Percentiles rank a stretch among this genome's conserved stretches.
phyloP scores from a whole-genome alignment of 2,888 invertebrate species.

The Teleiodes luculella region DNA sequence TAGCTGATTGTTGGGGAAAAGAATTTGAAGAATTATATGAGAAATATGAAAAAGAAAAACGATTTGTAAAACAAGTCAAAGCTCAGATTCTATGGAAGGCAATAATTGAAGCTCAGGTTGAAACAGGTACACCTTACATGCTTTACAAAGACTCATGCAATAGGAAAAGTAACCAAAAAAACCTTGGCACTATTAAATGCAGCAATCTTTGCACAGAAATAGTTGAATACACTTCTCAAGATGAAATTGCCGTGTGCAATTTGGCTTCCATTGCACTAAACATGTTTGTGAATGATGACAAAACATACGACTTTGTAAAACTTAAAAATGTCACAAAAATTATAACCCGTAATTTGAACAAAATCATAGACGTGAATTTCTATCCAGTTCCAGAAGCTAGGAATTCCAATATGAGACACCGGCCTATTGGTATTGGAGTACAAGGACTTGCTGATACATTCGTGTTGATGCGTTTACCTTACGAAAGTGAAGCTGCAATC shows the following conservation, averaged over 20 bases:
- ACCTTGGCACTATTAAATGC: constrained; percentile 98
- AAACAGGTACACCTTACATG: constrained; percentile 99
- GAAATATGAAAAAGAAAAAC: constrained; percentile 90
- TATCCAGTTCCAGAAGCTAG: constrained; percentile 95
- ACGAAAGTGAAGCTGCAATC: constrained; percentile 92
- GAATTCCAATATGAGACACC: constrained; percentile 90
- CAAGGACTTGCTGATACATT: constrained; percentile 99
- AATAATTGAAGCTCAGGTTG: constrained; percentile 95
- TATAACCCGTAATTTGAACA: constrained; percentile 94
- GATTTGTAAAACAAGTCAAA: constrained; percentile 82
- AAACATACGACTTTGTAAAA: constrained; percentile 91
- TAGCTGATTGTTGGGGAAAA: constrained; percentile 96
- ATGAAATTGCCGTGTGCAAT: constrained; percentile 98
- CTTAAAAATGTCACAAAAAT: constrained; percentile 92
- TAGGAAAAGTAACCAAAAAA: constrained; percentile 97
- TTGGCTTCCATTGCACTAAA: constrained; percentile 98
- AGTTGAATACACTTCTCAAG: constrained; percentile 93
- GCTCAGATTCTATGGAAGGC: constrained; percentile 96
- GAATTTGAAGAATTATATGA: constrained; percentile 94
- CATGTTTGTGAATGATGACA: constrained; percentile 91
- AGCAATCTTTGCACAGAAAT: constrained; percentile 99
- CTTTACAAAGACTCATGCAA: constrained; percentile 98
- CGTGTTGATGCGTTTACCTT: constrained; percentile 94
- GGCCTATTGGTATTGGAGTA: constrained; percentile 95
- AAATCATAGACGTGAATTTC: constrained; percentile 97